Percentiles rank a stretch among this genome's conserved stretches.
Conservation (phyloP, 1,140 invertebrate genomes). For the Vanessa tameamea region DNA sequence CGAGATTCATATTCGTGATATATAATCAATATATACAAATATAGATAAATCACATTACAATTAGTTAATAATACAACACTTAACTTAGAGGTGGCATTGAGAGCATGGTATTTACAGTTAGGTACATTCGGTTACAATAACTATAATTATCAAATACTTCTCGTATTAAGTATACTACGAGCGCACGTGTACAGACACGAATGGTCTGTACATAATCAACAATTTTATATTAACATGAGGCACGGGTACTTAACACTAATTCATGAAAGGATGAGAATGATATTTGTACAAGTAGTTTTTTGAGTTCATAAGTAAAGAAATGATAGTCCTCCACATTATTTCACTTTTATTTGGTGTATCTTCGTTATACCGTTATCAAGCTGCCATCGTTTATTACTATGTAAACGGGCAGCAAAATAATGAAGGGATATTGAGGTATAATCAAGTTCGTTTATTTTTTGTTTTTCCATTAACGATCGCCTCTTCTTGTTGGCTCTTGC, state of each 20-base stretch:
- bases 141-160: conserved; percentile 16
- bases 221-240: conserved; percentile 22
- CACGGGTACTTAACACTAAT: conserved; percentile 23
- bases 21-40: conserved; percentile 61
- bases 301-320: conserved; percentile 5
- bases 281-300: conserved; percentile 16
- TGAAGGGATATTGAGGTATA: conserved; percentile 29
- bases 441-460: conserved; percentile 59
- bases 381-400: conserved; percentile 27
- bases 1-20: conserved; percentile 58
- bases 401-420: conserved; percentile 38
- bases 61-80: conserved; percentile 31
- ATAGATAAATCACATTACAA: conserved; percentile 38
- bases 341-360: background rate
- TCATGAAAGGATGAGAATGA: conserved; percentile 19
- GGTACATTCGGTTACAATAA: conserved; percentile 34
- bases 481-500: conserved; percentile 75
- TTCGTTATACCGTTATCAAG: background rate
- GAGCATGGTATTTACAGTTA: conserved; percentile 58
- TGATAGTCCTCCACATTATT: background rate
- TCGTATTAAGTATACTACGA: conserved; percentile 10
- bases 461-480: conserved; percentile 78
- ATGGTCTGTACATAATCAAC: conserved; percentile 1
- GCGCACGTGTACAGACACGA: background rate
- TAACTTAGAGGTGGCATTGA: conserved; percentile 44